These are phyloP conservation scores for Lasioglossum pauxillum DNA, from an alignment of 2,888 invertebrate genomes.

Conservation along the genomic window DNA sequence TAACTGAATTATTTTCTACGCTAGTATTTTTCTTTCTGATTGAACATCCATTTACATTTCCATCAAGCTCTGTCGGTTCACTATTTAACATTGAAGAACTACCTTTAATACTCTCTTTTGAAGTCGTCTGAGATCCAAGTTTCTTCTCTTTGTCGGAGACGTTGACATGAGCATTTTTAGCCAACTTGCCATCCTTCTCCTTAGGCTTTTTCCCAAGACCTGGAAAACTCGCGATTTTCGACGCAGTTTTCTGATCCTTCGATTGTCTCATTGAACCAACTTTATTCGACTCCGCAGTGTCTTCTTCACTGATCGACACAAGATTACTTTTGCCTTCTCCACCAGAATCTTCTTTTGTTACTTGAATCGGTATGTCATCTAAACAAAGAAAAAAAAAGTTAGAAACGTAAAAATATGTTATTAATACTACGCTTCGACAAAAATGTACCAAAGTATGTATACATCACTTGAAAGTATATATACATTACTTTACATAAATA, in stretches of 20 bases:
- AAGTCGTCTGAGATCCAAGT: slow-evolving; percentile 84
- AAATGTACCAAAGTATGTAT: slow-evolving; percentile 5
- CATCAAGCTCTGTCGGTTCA: slow-evolving; percentile 82
- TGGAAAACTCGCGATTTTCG: slow-evolving; percentile 87
- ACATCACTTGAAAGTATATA: neutral
- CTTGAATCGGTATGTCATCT: slow-evolving; percentile 96
- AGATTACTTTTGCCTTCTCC: slow-evolving; percentile 87
- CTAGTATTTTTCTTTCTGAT: slow-evolving; percentile 84
- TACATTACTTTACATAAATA: neutral
- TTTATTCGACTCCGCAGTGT: slow-evolving; percentile 80
- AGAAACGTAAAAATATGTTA: slow-evolving; percentile 10
- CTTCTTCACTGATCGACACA: slow-evolving; percentile 90
- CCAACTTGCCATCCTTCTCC: slow-evolving; percentile 78
- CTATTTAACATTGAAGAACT: slow-evolving; percentile 76
- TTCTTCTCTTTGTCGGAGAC: slow-evolving; percentile 84
- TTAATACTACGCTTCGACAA: neutral
- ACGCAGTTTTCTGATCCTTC: slow-evolving; percentile 86
- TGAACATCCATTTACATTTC: slow-evolving; percentile 84
- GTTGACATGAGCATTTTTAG: slow-evolving; percentile 77
- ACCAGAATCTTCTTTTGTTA: slow-evolving; percentile 87
- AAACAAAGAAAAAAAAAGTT: slow-evolving; percentile 73
- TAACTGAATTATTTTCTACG: slow-evolving; percentile 82
- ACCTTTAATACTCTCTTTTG: slow-evolving; percentile 76
- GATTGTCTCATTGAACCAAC: slow-evolving; percentile 86
- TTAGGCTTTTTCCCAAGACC: slow-evolving; percentile 88